Evolutionary conservation across 2,888 invertebrate genomes (phyloP), one percentile per base, ranked within the genome.

Genomic region (Drosophila melanosoma): DNA sequence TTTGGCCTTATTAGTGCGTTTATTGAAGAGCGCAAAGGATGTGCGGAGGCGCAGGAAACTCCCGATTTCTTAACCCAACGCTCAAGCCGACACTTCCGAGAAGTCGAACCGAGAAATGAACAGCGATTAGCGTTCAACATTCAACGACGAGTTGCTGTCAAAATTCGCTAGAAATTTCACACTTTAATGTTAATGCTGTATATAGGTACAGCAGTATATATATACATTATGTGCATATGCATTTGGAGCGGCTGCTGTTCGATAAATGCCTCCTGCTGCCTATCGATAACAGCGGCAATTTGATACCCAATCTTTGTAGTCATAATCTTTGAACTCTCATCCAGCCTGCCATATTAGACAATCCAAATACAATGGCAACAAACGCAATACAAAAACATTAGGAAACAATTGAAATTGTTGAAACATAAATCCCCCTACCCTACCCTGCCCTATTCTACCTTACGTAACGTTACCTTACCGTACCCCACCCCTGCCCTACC

Each of bases 161-260:
- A 85, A 86, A 86, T 89, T 89, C 87, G 68, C 54, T 79, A 71
- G 89, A 88, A 89, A 89, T 84, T 87, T 88, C 89, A 89, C 88
- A 88, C 88, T 80, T 88, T 76, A 69, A 69, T 82, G 85, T 60
- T 75, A 82, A 82, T 60, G 56, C 51, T 15, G 40, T 15, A 32
- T 11, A 26, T 26, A 26, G 26, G n/a, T 5, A 32, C 20, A 17
- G 6, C 3, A 10, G 20, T 3, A 15, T 12, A 40, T 17, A 38
- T 7, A n/a, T n/a, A 40, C 38, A 26, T 40, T 15, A n/a, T 38
- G 29, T 26, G 23, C 23, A 23, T 42, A 10, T 57, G 29, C 11
- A 32, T 57, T 42, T 57, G 42, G 36, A 42, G 36, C 63, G 63
- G 62, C 66, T 69, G 70, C 73, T 36, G 45, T 61, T 70, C 77